Evolutionary conservation across 2,888 invertebrate genomes (phyloP).

Genomic region (Trissoscelio sp.): DNA sequence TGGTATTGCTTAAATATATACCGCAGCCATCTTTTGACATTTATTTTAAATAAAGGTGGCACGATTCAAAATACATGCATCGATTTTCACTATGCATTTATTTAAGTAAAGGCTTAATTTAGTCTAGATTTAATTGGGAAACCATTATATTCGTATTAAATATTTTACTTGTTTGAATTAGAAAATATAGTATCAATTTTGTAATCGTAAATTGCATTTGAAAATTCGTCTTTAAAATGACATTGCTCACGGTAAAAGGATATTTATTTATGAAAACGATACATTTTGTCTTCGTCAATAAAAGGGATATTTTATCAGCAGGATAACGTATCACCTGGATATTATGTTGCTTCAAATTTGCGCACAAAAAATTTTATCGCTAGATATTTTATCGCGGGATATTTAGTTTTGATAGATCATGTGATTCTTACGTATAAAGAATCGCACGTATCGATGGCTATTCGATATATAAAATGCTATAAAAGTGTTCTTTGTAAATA

Average conservation of each 20-base stretch:
- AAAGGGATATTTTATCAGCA: conserved; percentile 21
- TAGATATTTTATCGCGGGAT: conserved; percentile 36
- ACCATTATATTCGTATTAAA: too few relatives aligned
- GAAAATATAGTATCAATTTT: too few relatives aligned
- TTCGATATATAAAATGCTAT: conserved; percentile 1
- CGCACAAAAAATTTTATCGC: conserved; percentile 13
- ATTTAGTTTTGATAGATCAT: conserved; percentile 22
- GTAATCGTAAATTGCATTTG: too few relatives aligned
- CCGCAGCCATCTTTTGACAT: conserved; percentile 10
- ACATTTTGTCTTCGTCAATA: not conserved
- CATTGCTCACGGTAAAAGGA: not conserved
- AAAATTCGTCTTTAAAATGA: too few relatives aligned
- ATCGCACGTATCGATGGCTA: conserved; percentile 3
- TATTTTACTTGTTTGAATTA: too few relatives aligned
- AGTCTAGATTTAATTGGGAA: too few relatives aligned
- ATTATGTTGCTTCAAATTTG: conserved; percentile 26
- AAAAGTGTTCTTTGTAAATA: not conserved
- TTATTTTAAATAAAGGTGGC: conserved; percentile 10
- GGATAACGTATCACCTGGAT: conserved; percentile 19
- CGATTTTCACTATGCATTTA: too few relatives aligned
- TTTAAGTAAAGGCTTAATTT: too few relatives aligned
- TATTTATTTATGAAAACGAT: conserved; percentile 4
- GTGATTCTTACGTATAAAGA: not conserved
- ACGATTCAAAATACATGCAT: not conserved
- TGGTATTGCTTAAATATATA: conserved; percentile 13